Evolutionary conservation across 2,888 invertebrate species (phyloP).

Genomic region (Bellardia pandia): DNA sequence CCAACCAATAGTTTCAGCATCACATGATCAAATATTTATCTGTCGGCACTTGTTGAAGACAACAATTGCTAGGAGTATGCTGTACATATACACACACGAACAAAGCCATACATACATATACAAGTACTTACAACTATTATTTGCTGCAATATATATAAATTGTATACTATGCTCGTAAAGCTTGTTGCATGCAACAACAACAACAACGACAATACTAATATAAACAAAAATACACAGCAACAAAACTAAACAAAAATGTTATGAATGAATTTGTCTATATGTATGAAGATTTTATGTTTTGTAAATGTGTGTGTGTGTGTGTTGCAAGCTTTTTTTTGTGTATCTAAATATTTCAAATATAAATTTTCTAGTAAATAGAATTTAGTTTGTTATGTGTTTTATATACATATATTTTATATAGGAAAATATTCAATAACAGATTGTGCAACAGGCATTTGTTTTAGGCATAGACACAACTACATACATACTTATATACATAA

Average conservation of each 20-base stretch:
- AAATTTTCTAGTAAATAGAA: slow-evolving; percentile 67
- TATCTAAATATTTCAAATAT: slow-evolving; percentile 68
- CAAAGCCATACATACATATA: no score
- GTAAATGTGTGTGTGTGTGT: background rate
- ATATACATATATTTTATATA: slow-evolving; percentile 10
- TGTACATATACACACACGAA: slow-evolving; percentile 14
- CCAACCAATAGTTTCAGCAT: slow-evolving; percentile 22
- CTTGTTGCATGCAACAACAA: slow-evolving; percentile 67
- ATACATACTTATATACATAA: background rate
- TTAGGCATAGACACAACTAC: slow-evolving; percentile 50
- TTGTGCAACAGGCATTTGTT: slow-evolving; percentile 69
- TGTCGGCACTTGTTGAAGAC: slow-evolving; percentile 61
- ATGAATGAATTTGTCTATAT: slow-evolving; percentile 64
- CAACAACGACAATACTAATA: background rate
- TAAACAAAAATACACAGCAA: slow-evolving; percentile 1
- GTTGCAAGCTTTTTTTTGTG: slow-evolving; percentile 12
- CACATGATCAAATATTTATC: slow-evolving; percentile 55
- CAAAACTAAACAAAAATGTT: slow-evolving; percentile 64
- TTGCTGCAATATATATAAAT: slow-evolving; percentile 28
- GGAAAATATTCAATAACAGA: slow-evolving; percentile 44
- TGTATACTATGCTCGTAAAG: slow-evolving; percentile 14
- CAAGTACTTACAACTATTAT: slow-evolving; percentile 11
- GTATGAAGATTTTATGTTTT: background rate
- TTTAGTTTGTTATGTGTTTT: slow-evolving; percentile 50
- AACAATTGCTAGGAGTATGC: slow-evolving; percentile 37